These are phyloP conservation scores for Grammomys surdaster DNA, from an alignment of 2,113 vertebrate genomes.

Conservation along the genomic window DNA sequence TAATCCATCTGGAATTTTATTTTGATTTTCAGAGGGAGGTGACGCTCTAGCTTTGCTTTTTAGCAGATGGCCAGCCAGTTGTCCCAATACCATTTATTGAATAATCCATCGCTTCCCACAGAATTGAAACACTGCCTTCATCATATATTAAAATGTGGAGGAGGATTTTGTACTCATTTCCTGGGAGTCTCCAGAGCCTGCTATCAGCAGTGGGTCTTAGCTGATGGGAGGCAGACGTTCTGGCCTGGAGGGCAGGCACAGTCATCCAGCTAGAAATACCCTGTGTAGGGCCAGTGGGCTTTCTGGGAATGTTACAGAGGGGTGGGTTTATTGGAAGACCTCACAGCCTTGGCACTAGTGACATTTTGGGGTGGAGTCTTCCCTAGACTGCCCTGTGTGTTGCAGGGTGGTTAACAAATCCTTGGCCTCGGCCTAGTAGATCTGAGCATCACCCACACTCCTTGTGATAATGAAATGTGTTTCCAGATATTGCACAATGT, in stretches of 20 bases:
- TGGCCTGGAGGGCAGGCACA: background rate
- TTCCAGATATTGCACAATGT: background rate
- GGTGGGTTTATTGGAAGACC: background rate
- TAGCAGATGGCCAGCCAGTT: slow-evolving; percentile 81
- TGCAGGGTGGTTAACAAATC: background rate
- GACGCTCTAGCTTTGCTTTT: slow-evolving; percentile 80
- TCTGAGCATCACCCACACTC: background rate
- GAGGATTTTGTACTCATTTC: slow-evolving; percentile 62
- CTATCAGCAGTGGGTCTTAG: background rate
- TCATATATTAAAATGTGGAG: slow-evolving; percentile 72
- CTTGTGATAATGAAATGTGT: background rate
- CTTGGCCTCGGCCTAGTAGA: background rate
- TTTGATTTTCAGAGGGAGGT: slow-evolving; percentile 79
- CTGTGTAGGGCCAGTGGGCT: background rate
- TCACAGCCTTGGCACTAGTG: background rate
- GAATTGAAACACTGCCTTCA: slow-evolving; percentile 74
- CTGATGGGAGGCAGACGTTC: background rate
- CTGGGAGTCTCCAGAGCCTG: slow-evolving; percentile 21
- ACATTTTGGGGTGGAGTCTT: background rate
- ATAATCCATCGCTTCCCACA: slow-evolving; percentile 77
- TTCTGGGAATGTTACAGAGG: background rate
- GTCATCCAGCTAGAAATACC: background rate
- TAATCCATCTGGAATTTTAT: slow-evolving; percentile 83
- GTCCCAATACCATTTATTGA: slow-evolving; percentile 82
- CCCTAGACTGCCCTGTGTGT: background rate